Percentiles rank a stretch among this genome's conserved stretches.
Evolutionary conservation across 2,888 invertebrate genomes (phyloP).

Genomic region (Geotrupes spiniger): DNA sequence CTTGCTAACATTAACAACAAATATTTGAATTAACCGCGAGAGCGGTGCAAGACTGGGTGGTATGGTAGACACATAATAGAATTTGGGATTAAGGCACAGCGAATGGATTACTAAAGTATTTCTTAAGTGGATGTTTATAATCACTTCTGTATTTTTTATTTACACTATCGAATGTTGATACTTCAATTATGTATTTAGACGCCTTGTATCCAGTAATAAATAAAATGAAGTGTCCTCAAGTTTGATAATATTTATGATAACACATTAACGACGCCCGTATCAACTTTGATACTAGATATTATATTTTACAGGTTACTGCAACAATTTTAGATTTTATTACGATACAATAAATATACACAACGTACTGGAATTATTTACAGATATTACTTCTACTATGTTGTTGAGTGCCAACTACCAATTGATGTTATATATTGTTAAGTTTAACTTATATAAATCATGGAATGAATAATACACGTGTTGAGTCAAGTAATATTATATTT

Average conservation of each 20-base stretch:
- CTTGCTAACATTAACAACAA: too few species aligned
- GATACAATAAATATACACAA: constrained; percentile 24
- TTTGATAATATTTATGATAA: constrained; percentile 15
- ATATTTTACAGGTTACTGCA: constrained; percentile 33
- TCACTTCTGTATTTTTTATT: too few species aligned
- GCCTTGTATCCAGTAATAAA: too few species aligned
- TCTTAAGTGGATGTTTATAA: too few species aligned
- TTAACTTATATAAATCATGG: constrained; percentile 18
- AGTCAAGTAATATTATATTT: constrained; percentile 8
- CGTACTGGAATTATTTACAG: constrained; percentile 42
- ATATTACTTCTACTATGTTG: constrained; percentile 37
- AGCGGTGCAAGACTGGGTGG: too few species aligned
- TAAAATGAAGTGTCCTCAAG: too few species aligned
- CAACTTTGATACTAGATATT: constrained; percentile 32
- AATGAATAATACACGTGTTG: constrained; percentile 8
- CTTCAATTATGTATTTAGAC: too few species aligned
- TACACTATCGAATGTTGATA: too few species aligned
- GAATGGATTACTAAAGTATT: too few species aligned
- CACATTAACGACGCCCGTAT: constrained; percentile 21
- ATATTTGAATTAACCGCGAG: too few species aligned
- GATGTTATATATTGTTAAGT: constrained; percentile 38
- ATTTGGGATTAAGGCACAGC: too few species aligned
- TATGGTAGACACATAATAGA: too few species aligned
- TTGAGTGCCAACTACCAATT: constrained; percentile 50
- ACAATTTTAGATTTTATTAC: constrained; percentile 30